phyloP scores from a whole-genome alignment of 2,113 vertebrate genomes.

The Rousettus leschenaultii region DNA sequence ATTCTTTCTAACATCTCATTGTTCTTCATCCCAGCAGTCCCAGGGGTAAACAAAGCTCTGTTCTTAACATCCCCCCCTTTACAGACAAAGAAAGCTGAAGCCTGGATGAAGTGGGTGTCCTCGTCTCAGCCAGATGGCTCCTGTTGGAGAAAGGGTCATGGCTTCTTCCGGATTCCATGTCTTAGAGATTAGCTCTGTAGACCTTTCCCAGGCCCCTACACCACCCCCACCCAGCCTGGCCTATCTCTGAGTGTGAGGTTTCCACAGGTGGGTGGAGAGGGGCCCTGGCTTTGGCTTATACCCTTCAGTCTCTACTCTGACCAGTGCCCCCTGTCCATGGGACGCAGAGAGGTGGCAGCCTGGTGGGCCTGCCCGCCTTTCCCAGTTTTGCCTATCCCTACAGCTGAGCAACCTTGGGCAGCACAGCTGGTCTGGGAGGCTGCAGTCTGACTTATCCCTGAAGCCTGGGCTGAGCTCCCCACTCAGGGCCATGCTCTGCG shows the following conservation, averaged over 20 bases:
- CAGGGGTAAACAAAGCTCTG: background rate
- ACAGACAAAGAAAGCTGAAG: background rate
- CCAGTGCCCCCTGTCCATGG: background rate
- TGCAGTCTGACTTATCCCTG: constrained; percentile 17
- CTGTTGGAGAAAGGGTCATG: background rate
- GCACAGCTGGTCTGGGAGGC: background rate
- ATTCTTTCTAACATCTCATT: background rate
- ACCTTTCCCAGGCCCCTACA: background rate
- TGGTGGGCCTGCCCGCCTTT: background rate
- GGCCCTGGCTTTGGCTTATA: too few species aligned
- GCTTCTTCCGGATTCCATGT: background rate
- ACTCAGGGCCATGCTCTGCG: constrained; percentile 33
- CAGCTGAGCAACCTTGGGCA: constrained; percentile 9
- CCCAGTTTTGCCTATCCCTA: background rate
- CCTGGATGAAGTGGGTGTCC: background rate
- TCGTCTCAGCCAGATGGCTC: background rate
- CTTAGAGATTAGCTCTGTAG: background rate
- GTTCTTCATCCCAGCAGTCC: background rate
- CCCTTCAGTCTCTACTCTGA: background rate
- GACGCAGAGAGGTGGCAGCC: background rate
- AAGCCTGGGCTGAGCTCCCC: background rate
- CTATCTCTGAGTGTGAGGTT: background rate
- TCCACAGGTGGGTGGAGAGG: background rate
- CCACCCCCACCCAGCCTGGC: background rate
- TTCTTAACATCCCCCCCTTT: background rate